Base-by-base conservation (phyloP, 2,113 vertebrate genomes). In the Calonectris borealis region DNA sequence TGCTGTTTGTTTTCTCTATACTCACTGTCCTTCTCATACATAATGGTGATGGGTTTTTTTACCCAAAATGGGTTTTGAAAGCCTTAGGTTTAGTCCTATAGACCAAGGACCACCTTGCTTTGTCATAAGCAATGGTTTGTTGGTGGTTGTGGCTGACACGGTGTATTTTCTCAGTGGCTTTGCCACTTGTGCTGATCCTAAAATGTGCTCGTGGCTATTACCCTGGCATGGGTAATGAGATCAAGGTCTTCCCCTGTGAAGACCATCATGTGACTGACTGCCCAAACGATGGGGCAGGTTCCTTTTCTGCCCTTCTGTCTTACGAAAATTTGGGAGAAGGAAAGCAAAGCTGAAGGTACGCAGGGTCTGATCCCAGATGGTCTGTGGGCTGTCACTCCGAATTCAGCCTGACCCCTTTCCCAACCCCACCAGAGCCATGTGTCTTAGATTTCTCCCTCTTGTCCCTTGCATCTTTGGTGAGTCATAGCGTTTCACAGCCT, bases 211-310 rank as follows among this genome's bases (percentile, higher is more conserved):
- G 0, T 16, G 24, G 32, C 17, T 55, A 10, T 86, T 55, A 17
- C 29, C 16, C 32, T 60, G 51, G 38, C 21, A 16, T 13, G 4
- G 11, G 16, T 21, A 38, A 38, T 21, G 70, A 72, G 46, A 60
- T 58, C 40, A 68, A 0, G 26, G 26, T 20, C 49, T 75, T 87
- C 68, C 32, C 11, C 22, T 77, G 29, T 22, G 57, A 75, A 82
- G 16, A 34, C 19, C 27, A 10, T 38, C 72, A n/a, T 0, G 0
- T 36, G 9, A 48, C 32, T 76, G 38, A 34, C 12, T 49, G 58
- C 27, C n/a, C 46, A 15, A 54, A 66, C 2, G 13, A 51, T 29
- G 18, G 26, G 27, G 3, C 11, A 68, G 8, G 16, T 61, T 71
- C 48, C 20, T 77, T 64, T 69, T 48, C 44, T 93, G 52, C 34